Evolutionary conservation across 1,140 invertebrate genomes (phyloP).

Genomic region (Macrobrachium nipponense): DNA sequence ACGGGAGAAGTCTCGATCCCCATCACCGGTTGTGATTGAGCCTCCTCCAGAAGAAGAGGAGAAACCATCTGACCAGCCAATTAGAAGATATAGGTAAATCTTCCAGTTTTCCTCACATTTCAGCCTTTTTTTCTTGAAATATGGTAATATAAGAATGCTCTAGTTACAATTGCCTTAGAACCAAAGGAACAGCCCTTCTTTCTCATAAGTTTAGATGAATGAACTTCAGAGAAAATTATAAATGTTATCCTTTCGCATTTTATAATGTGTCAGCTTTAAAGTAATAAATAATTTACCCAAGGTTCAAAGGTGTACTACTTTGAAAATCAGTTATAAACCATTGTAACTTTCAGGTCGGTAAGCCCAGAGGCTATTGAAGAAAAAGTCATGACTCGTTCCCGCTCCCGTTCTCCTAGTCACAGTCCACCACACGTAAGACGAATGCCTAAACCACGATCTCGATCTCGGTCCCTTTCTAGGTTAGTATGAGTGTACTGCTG

Average conservation of each 20-base stretch:
- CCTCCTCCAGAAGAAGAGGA: conserved; percentile 75
- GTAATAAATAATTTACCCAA: no score
- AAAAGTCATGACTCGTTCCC: conserved; percentile 62
- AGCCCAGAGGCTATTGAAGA: conserved; percentile 58
- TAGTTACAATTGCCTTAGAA: no score
- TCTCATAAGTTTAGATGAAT: no score
- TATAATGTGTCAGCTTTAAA: no score
- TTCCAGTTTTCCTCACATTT: not conserved
- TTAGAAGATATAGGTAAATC: conserved; percentile 56
- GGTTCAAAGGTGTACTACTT: no score
- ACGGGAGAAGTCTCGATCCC: conserved; percentile 75
- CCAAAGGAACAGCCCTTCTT: no score
- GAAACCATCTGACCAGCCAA: conserved; percentile 35
- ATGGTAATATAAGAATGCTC: no score
- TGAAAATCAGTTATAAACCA: no score
- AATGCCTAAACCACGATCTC: conserved; percentile 64
- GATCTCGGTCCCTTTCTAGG: conserved; percentile 68
- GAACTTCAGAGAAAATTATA: no score
- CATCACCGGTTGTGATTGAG: conserved; percentile 74
- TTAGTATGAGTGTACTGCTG: conserved; percentile 41
- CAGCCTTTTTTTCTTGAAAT: not conserved
- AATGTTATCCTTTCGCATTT: no score
- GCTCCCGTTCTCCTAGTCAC: conserved; percentile 65
- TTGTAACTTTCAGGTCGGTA: conserved; percentile 28
- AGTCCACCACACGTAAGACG: conserved; percentile 22